A percentile compares a stretch with the other conserved stretches of the same genome.
These are phyloP conservation scores for Gymnocephalus cernua DNA, from an alignment of 2,113 vertebrate species.

Conservation along the genomic window DNA sequence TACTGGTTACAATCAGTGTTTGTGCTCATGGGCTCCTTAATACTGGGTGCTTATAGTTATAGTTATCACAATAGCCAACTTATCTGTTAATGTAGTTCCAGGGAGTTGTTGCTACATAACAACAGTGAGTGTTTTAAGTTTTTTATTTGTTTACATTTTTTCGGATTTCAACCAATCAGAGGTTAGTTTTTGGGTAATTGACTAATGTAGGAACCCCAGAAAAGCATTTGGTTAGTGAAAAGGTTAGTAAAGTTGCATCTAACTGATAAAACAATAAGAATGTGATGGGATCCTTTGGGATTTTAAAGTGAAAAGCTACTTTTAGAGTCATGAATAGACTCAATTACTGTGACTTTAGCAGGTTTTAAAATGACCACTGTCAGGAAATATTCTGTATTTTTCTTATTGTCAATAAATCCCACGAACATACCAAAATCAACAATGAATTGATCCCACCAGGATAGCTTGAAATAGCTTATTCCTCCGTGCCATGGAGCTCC, in stretches of 20 bases:
- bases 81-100: conserved; percentile 17
- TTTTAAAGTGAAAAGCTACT: background rate
- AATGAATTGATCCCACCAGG: background rate
- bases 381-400: background rate
- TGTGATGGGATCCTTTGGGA: background rate
- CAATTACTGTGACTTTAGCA: background rate
- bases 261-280: background rate
- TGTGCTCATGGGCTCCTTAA: conserved; percentile 23
- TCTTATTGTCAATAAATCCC: conserved; percentile 5
- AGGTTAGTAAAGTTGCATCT: background rate
- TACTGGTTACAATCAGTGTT: background rate
- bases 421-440: conserved; percentile 47
- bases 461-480: background rate
- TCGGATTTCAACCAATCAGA: conserved; percentile 7
- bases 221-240: background rate
- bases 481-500: background rate
- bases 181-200: background rate
- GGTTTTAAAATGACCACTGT: background rate
- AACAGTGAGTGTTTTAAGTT: background rate
- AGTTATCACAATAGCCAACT: background rate
- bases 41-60: background rate
- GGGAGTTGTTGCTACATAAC: conserved; percentile 25
- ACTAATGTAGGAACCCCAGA: background rate
- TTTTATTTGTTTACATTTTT: background rate
- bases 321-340: conserved; percentile 1